These are phyloP conservation scores for Monoplex corrugatus DNA, from an alignment of 2,888 invertebrate genomes.

Conservation along the genomic window DNA sequence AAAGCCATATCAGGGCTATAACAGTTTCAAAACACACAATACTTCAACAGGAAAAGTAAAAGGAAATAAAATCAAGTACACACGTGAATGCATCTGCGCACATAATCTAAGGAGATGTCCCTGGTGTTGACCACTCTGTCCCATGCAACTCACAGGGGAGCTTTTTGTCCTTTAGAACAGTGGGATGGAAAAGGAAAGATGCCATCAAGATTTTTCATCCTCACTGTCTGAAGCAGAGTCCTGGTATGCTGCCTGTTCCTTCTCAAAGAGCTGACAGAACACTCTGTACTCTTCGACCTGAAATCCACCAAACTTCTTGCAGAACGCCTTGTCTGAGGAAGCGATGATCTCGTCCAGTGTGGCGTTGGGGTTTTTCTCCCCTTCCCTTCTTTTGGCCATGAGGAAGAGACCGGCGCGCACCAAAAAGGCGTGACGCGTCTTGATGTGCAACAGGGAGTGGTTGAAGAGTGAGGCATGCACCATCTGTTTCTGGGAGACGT, in stretches of 20 bases:
- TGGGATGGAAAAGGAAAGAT: too few relatives aligned
- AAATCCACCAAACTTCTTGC: slow-evolving; percentile 64
- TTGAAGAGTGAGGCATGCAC: slow-evolving; percentile 60
- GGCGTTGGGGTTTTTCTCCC: slow-evolving; percentile 62
- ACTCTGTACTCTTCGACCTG: slow-evolving; percentile 62
- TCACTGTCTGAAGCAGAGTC: not conserved
- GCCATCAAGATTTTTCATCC: not conserved
- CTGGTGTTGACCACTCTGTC: too few relatives aligned
- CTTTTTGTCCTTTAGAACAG: too few relatives aligned
- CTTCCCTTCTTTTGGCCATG: slow-evolving; percentile 55
- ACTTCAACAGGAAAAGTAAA: too few relatives aligned
- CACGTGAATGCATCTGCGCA: too few relatives aligned
- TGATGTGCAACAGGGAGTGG: slow-evolving; percentile 63
- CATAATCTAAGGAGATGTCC: too few relatives aligned
- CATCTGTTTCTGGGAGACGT: slow-evolving; percentile 67
- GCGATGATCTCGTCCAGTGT: slow-evolving; percentile 62
- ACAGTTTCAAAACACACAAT: too few relatives aligned
- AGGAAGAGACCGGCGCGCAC: slow-evolving; percentile 64
- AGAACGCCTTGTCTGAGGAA: slow-evolving; percentile 63
- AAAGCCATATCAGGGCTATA: too few relatives aligned
- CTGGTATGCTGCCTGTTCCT: slow-evolving; percentile 37
- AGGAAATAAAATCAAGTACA: too few relatives aligned
- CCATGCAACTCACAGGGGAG: too few relatives aligned
- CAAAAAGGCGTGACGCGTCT: slow-evolving; percentile 64
- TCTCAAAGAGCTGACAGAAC: slow-evolving; percentile 59